Evolutionary conservation across 2,113 vertebrate genomes (phyloP).

Genomic region (Pelusios castaneus): DNA sequence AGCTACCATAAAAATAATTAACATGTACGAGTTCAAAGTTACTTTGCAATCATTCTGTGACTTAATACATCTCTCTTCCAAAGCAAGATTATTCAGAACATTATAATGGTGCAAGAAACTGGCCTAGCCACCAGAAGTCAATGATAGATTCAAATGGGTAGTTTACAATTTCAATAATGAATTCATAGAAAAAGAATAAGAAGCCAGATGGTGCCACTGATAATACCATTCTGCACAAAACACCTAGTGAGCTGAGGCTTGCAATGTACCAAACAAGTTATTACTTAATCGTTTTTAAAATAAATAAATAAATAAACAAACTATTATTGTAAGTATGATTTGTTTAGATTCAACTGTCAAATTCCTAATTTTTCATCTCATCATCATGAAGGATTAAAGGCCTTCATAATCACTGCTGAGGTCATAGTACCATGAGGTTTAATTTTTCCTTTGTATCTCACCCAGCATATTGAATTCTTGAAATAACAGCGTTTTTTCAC

Average conservation of each 20-base stretch:
- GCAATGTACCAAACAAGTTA: neutral
- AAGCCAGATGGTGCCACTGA: neutral
- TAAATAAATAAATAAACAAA: too few species aligned
- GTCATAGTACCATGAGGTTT: neutral
- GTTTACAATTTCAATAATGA: neutral
- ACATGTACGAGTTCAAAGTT: neutral
- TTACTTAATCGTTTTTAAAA: neutral
- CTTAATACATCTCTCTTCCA: neutral
- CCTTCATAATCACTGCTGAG: neutral
- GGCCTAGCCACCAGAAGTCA: neutral
- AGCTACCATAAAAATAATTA: neutral
- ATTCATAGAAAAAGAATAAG: neutral
- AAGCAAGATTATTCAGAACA: neutral
- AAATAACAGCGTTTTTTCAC: neutral
- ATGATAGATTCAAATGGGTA: rapidly evolving
- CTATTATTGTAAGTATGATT: neutral
- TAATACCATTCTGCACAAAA: neutral
- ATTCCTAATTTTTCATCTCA: neutral
- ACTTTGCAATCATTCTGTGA: neutral
- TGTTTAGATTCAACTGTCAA: neutral
- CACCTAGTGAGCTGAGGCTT: neutral
- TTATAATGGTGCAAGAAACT: neutral
- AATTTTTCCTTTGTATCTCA: neutral
- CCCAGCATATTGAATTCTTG: neutral
- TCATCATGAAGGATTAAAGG: neutral